Percentiles rank a stretch among this genome's conserved stretches.
phyloP scores from a whole-genome alignment of 2,113 vertebrate species.

The Rhabdomys dilectus region DNA sequence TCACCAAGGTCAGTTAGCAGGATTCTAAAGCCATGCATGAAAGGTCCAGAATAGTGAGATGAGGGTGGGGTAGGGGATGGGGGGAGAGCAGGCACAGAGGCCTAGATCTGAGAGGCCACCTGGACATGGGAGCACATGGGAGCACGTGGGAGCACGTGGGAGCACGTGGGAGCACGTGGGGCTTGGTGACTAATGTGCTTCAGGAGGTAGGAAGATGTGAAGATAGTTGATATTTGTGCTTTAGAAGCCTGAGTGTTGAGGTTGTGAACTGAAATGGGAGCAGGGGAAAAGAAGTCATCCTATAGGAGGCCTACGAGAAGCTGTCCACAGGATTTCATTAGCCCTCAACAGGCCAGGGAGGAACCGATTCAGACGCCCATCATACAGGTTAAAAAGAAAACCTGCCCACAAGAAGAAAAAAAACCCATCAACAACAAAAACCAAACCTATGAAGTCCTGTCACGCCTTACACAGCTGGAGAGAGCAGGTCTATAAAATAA shows the following conservation, averaged over 20 bases:
- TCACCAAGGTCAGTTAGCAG: not conserved
- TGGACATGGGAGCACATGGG: not conserved
- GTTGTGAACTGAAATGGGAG: constrained; percentile 38
- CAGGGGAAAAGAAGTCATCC: constrained; percentile 2
- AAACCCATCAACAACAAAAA: not conserved
- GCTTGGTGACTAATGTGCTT: constrained; percentile 20
- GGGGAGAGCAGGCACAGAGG: not conserved
- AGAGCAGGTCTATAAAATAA: constrained; percentile 5
- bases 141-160: not conserved
- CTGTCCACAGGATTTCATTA: not conserved
- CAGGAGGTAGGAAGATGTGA: constrained; percentile 4
- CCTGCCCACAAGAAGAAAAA: not conserved
- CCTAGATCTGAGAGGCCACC: not conserved
- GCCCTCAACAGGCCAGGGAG: not conserved
- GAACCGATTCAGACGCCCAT: not conserved
- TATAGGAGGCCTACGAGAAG: not conserved
- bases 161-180: not conserved
- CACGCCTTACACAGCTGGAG: not conserved
- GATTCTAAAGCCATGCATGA: too few species aligned
- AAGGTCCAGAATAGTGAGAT: not conserved
- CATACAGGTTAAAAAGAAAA: not conserved
- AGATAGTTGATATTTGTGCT: constrained; percentile 32
- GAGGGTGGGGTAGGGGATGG: too few species aligned
- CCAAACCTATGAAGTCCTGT: not conserved
- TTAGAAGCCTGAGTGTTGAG: constrained; percentile 50